phyloP scores from a whole-genome alignment of 2,113 vertebrate species.

The Amphiprion ocellaris region DNA sequence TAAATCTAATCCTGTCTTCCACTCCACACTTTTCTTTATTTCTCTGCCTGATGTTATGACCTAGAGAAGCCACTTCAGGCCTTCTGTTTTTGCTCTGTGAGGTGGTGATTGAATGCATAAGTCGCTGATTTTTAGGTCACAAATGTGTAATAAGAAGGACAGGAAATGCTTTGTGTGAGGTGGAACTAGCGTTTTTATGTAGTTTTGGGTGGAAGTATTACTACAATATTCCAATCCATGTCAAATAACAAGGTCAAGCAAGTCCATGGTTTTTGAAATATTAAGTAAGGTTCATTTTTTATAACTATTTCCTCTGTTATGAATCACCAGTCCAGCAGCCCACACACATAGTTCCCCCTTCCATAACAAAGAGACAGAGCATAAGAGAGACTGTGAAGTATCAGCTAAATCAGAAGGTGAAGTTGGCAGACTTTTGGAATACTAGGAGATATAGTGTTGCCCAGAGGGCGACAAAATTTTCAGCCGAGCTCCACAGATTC shows the following conservation, averaged over 20 bases:
- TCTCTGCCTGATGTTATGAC: slow-evolving; percentile 40
- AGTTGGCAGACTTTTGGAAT: slow-evolving; percentile 58
- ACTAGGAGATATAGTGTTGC: slow-evolving; percentile 52
- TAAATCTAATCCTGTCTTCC: slow-evolving; percentile 48
- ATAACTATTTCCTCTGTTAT: neutral
- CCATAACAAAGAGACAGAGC: slow-evolving; percentile 14
- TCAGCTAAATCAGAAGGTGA: slow-evolving; percentile 38
- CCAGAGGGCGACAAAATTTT: slow-evolving; percentile 44
- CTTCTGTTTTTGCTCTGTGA: neutral
- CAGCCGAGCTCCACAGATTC: slow-evolving; percentile 38
- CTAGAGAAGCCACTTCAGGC: slow-evolving; percentile 12
- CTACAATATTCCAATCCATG: neutral
- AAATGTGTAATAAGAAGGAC: slow-evolving; percentile 16
- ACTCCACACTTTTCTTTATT: slow-evolving; percentile 37
- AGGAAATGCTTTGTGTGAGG: neutral
- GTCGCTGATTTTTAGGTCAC: slow-evolving; percentile 13
- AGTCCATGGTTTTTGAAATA: neutral
- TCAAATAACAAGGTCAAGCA: neutral
- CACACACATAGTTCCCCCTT: slow-evolving; percentile 3
- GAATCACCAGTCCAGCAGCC: neutral
- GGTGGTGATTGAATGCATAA: slow-evolving; percentile 5
- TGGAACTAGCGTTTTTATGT: neutral
- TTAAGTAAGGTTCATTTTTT: slow-evolving; percentile 3
- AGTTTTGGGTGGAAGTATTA: neutral
- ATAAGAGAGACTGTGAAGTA: slow-evolving; percentile 26